A percentile compares a stretch with the other conserved stretches of the same genome.
Conservation (phyloP, 35 echinoderm and acorn worm genomes). For the Lytechinus pictus region DNA sequence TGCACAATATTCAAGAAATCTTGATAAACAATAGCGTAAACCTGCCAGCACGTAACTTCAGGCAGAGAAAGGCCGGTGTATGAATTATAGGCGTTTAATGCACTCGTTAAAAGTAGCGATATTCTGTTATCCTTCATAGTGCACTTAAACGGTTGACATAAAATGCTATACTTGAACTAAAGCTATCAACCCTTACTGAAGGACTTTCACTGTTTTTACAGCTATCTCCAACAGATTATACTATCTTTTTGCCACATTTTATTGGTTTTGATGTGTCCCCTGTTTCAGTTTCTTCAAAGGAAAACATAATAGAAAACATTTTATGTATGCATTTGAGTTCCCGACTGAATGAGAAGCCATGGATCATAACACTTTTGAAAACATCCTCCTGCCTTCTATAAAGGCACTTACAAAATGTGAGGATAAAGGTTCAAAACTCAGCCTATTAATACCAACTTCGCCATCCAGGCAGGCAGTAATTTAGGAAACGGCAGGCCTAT, state of each 20-base stretch:
- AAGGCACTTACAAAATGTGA: no score
- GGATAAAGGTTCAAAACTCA: no score
- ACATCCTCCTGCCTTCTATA: no score
- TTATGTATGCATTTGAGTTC: not conserved
- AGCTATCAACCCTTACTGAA: not conserved
- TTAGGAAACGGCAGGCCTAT: no score
- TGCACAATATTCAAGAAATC: not conserved
- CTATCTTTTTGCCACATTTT: not conserved
- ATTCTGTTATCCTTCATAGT: not conserved
- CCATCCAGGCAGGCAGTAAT: no score
- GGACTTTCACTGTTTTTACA: not conserved
- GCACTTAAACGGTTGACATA: not conserved
- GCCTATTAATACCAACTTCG: no score
- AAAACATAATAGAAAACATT: not conserved
- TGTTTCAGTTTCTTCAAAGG: not conserved
- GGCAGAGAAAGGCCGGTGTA: not conserved
- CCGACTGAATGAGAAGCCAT: no score
- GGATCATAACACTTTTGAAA: no score
- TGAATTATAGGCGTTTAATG: not conserved
- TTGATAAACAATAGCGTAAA: not conserved
- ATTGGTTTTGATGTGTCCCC: not conserved
- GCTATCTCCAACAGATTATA: not conserved
- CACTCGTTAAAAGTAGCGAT: not conserved
- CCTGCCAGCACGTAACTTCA: not conserved
- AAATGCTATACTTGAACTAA: not conserved